Percentiles rank a stretch among this genome's conserved stretches.
Evolutionary conservation across 2,797 vertebrate genomes (phyloP).

Genomic region (Myioborus miniatus): DNA sequence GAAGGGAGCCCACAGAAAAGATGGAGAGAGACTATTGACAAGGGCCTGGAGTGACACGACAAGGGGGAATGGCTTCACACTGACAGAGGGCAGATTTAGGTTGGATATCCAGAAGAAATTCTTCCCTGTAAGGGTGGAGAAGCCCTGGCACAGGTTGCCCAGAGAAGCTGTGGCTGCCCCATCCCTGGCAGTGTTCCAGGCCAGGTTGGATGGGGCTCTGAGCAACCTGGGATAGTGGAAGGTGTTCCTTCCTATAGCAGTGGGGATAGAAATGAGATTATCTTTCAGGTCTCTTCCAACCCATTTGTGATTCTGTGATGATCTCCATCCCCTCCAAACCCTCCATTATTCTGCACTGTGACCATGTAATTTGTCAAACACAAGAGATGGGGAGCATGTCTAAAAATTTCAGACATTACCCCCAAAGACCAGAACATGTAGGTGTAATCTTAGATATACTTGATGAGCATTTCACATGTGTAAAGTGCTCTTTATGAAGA

Average conservation of each 20-base stretch:
- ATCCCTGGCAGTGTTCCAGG: fast-evolving
- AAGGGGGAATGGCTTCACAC: neutral
- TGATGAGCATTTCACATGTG: neutral
- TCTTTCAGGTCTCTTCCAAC: neutral
- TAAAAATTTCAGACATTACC: neutral
- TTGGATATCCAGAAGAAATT: fast-evolving
- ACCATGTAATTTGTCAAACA: neutral
- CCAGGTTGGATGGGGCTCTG: fast-evolving
- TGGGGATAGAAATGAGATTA: too few relatives aligned
- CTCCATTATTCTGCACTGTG: neutral
- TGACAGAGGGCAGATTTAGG: fast-evolving
- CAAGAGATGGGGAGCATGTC: neutral
- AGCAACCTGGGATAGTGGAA: fast-evolving
- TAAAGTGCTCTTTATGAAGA: neutral
- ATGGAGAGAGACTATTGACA: neutral
- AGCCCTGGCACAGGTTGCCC: fast-evolving
- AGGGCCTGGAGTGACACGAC: neutral
- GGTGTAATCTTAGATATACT: neutral
- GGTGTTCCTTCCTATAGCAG: neutral
- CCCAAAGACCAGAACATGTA: neutral
- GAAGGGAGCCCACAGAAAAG: neutral
- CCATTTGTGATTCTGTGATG: neutral
- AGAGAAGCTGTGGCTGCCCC: neutral
- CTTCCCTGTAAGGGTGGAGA: fast-evolving
- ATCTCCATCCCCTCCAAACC: neutral